Conservation (phyloP, 2,113 vertebrate genomes). For the Nanorana parkeri region DNA sequence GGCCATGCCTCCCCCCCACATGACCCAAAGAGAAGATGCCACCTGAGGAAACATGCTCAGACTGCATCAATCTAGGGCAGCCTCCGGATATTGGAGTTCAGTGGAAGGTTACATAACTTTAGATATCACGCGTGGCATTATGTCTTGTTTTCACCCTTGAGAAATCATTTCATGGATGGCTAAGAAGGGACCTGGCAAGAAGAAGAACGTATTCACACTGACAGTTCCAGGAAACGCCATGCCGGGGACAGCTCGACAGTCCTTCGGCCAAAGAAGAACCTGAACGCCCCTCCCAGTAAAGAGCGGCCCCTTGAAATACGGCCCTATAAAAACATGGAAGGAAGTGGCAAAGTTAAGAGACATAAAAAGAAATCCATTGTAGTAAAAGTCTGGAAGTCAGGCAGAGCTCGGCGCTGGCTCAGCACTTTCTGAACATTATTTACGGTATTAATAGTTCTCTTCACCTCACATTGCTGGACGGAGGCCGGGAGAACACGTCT, state of each 20-base stretch:
- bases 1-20: no score
- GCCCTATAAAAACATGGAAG: conserved; percentile 44
- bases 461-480: conserved; percentile 32
- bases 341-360: conserved; percentile 36
- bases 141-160: conserved; percentile 38
- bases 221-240: neutral
- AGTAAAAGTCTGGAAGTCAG: conserved; percentile 22
- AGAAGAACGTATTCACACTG: conserved; percentile 4
- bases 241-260: neutral
- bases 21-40: no score
- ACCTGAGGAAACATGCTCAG: no score
- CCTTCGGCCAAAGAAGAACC: neutral
- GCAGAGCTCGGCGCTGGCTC: conserved; percentile 10
- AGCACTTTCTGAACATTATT: conserved; percentile 48
- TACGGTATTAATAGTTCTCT: conserved; percentile 41
- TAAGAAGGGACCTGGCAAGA: conserved; percentile 19
- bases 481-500: conserved; percentile 10
- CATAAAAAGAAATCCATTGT: conserved; percentile 27
- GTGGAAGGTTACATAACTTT: conserved; percentile 23
- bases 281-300: conserved; percentile 6
- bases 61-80: no score
- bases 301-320: conserved; percentile 16
- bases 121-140: neutral
- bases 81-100: neutral
- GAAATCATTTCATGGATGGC: conserved; percentile 54